Evolutionary conservation across 1,140 invertebrate species (phyloP).

Genomic region (Venustaconcha ellipsiformis): DNA sequence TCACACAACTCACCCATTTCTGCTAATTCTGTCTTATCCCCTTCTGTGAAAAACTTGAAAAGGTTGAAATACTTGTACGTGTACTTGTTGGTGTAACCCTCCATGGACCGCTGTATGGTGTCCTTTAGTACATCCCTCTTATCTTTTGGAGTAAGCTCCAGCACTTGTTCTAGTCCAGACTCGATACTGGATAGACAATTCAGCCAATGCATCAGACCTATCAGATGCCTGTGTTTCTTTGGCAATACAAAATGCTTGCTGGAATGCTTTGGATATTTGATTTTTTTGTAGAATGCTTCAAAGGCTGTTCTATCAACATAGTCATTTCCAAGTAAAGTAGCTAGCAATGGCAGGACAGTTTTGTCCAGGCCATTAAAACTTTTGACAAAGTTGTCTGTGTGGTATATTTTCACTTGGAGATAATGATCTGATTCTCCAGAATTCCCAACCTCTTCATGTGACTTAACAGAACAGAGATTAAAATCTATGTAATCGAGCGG

Average conservation of each 20-base stretch:
- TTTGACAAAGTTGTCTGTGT: slow-evolving; percentile 77
- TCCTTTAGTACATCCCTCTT: slow-evolving; percentile 39
- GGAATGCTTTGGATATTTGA: slow-evolving; percentile 73
- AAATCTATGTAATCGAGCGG: slow-evolving; percentile 78
- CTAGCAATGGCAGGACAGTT: slow-evolving; percentile 80
- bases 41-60: slow-evolving; percentile 14
- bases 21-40: slow-evolving; percentile 18
- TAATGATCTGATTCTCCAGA: slow-evolving; percentile 34
- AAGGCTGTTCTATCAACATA: slow-evolving; percentile 80
- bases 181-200: slow-evolving; percentile 75
- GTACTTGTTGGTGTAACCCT: slow-evolving; percentile 40
- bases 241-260: slow-evolving; percentile 33
- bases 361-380: slow-evolving; percentile 65
- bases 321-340: slow-evolving; percentile 89
- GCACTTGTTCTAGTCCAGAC: slow-evolving; percentile 75
- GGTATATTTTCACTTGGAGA: slow-evolving; percentile 80
- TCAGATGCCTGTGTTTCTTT: slow-evolving; percentile 75
- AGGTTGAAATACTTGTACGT: slow-evolving; percentile 16
- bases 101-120: slow-evolving; percentile 47
- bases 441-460: slow-evolving; percentile 1
- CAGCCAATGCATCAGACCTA: slow-evolving; percentile 80
- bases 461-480: slow-evolving; percentile 27
- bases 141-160: slow-evolving; percentile 46
- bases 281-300: slow-evolving; percentile 76
- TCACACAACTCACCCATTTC: slow-evolving; percentile 12